Evolutionary conservation across 2,797 vertebrate genomes (phyloP).

Genomic region (Rousettus madagascariensis): DNA sequence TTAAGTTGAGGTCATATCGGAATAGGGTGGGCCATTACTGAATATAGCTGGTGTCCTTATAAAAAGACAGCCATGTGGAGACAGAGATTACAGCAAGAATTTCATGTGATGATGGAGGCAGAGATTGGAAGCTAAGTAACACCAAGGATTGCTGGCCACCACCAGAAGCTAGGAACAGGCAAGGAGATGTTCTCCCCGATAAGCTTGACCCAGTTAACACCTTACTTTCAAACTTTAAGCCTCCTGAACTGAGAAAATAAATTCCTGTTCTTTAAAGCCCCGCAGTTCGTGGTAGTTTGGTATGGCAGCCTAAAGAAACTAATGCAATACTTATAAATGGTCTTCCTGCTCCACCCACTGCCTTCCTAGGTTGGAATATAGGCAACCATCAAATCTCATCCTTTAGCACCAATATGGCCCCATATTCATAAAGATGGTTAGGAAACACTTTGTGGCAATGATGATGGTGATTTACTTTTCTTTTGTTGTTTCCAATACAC

Average conservation of each 20-base stretch:
- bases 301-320: neutral
- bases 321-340: neutral
- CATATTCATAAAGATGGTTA: neutral
- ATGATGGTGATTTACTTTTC: neutral
- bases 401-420: neutral
- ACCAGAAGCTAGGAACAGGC: neutral
- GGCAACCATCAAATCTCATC: neutral
- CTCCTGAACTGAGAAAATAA: neutral
- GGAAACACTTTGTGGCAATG: neutral
- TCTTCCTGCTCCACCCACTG: neutral
- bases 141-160: neutral
- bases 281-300: neutral
- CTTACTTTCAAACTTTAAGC: neutral
- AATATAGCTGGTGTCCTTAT: neutral
- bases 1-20: neutral
- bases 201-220: neutral
- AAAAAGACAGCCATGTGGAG: neutral
- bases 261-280: neutral
- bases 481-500: slow-evolving; percentile 44
- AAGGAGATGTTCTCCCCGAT: neutral
- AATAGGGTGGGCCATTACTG: neutral
- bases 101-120: neutral
- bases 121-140: neutral
- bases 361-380: neutral
- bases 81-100: neutral